Conservation (phyloP, 2,113 vertebrate species). For the Mormyrus lacerda region DNA sequence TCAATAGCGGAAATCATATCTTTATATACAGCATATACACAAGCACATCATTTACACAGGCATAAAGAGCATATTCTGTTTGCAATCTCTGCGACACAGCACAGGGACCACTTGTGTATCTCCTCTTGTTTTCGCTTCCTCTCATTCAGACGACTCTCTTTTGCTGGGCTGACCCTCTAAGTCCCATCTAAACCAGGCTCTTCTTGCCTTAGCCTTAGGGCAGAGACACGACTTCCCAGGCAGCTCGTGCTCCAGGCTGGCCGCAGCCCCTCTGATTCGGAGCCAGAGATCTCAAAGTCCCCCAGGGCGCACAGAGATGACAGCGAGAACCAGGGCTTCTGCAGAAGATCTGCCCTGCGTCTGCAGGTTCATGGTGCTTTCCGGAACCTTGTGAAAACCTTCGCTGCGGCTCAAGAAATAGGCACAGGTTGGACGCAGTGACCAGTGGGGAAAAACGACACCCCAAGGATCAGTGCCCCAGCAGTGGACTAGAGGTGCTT, state of each 20-base stretch:
- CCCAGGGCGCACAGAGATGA: not conserved
- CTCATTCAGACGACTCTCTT: not conserved
- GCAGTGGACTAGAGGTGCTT: not conserved
- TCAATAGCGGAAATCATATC: constrained; percentile 30
- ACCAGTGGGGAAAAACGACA: not conserved
- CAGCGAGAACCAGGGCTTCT: not conserved
- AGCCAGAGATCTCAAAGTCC: not conserved
- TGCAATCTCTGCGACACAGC: constrained; percentile 49
- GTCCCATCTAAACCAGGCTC: not conserved
- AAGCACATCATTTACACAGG: constrained; percentile 57
- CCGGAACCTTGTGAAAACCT: not conserved
- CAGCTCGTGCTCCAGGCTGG: not conserved
- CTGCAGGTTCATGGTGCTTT: not conserved
- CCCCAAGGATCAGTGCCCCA: not conserved
- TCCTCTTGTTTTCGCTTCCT: not conserved
- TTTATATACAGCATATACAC: constrained; percentile 69
- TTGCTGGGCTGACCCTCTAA: not conserved
- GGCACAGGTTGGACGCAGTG: not conserved
- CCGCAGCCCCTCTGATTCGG: not conserved
- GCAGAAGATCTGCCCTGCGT: too few relatives aligned
- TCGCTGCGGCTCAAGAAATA: not conserved
- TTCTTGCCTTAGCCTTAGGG: not conserved
- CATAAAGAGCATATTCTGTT: constrained; percentile 61
- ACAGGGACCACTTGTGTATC: constrained; percentile 49
- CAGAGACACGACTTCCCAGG: not conserved